Conservation (phyloP, 2,888 invertebrate species). For the Linnaemya vulpina region DNA sequence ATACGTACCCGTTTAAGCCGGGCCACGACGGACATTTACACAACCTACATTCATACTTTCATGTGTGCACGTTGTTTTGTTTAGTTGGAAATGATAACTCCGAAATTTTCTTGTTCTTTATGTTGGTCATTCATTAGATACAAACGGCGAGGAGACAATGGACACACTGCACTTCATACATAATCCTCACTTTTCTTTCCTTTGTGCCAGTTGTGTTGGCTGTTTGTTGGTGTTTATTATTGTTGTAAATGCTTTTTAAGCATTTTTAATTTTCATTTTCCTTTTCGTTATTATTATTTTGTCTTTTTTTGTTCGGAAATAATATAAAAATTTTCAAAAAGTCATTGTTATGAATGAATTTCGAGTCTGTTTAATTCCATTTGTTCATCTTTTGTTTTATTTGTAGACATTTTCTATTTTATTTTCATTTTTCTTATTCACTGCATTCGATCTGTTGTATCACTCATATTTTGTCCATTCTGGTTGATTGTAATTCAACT, state of each 20-base stretch:
- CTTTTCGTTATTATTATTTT: constrained; percentile 1
- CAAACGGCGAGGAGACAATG: constrained; percentile 34
- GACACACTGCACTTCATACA: constrained; percentile 29
- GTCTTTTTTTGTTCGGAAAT: constrained; percentile 31
- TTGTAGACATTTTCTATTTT: constrained; percentile 38
- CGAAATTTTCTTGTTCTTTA: constrained; percentile 1
- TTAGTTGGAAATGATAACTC: constrained; percentile 35
- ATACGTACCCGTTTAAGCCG: constrained; percentile 7
- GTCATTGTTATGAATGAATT: constrained; percentile 72
- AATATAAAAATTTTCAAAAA: constrained; percentile 51
- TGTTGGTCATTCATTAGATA: constrained; percentile 46
- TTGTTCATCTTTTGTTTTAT: constrained; percentile 66
- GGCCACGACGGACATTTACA: background rate
- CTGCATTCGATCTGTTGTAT: constrained; percentile 39
- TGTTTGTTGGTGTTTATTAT: constrained; percentile 10
- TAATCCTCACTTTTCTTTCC: background rate
- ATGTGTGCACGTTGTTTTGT: constrained; percentile 6
- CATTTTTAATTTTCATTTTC: constrained; percentile 49
- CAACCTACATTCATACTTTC: constrained; percentile 1
- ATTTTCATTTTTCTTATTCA: constrained; percentile 39
- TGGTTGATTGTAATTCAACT: constrained; percentile 39
- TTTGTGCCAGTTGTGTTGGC: constrained; percentile 19
- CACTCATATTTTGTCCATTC: constrained; percentile 41
- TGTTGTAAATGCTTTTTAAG: constrained; percentile 40
- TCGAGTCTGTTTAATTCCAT: constrained; percentile 65